phyloP scores from a whole-genome alignment of 2,113 vertebrate species.

The Tragelaphus strepsiceros region DNA sequence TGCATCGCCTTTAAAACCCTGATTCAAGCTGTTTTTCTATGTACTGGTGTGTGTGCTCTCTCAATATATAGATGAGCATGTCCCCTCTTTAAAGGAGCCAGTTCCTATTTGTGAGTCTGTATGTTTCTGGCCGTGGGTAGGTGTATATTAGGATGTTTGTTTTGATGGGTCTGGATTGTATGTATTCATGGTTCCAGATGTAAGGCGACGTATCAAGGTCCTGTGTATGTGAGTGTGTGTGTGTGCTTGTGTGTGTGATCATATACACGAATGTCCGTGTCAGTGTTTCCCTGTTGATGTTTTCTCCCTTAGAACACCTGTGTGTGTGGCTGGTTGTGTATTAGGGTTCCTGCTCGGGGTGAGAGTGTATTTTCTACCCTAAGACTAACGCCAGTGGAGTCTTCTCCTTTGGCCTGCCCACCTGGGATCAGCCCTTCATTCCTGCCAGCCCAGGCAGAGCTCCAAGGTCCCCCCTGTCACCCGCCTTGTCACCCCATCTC shows the following conservation, averaged over 20 bases:
- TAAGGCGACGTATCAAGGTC: background rate
- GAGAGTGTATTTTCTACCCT: background rate
- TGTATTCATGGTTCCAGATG: background rate
- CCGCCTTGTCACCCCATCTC: accelerated
- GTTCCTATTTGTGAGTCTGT: background rate
- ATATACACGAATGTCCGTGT: background rate
- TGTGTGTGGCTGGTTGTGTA: background rate
- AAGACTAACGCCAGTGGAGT: background rate
- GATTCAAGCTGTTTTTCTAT: constrained; percentile 27
- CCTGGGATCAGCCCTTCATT: background rate
- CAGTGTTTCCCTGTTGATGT: background rate
- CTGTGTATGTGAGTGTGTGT: background rate
- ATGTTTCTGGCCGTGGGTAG: accelerated
- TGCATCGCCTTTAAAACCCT: constrained; percentile 35
- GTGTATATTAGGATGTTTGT: background rate
- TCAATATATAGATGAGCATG: background rate
- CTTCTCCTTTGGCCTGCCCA: background rate
- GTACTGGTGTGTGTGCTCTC: background rate
- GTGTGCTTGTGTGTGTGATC: background rate
- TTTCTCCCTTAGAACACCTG: background rate
- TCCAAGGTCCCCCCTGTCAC: accelerated
- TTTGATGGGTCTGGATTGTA: background rate
- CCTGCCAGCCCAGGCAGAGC: background rate
- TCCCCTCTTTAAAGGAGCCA: background rate
- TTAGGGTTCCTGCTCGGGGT: background rate